Percentiles rank a stretch among this genome's conserved stretches.
Evolutionary conservation across 2,888 invertebrate genomes (phyloP).

Genomic region (Stenolophus ochropezus): DNA sequence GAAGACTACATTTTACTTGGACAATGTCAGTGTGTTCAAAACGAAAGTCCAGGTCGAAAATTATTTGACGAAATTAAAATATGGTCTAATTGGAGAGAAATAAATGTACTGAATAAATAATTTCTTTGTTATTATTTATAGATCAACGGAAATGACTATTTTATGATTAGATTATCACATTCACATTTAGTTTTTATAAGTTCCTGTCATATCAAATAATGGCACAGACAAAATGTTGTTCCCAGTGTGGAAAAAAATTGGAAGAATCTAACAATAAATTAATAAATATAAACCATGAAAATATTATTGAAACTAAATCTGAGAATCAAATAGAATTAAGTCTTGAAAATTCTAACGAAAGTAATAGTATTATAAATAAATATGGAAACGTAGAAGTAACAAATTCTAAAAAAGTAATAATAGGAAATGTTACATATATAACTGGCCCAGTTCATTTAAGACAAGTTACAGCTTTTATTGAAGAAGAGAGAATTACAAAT

Average conservation of each 20-base stretch:
- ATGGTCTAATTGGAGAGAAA: slow-evolving; percentile 74
- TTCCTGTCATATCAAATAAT: background rate
- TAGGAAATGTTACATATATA: slow-evolving; percentile 74
- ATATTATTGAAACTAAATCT: background rate
- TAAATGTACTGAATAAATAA: background rate
- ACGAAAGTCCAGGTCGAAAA: slow-evolving; percentile 75
- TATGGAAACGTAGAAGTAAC: slow-evolving; percentile 70
- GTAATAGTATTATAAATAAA: too few relatives aligned
- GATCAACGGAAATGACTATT: background rate
- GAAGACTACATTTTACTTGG: slow-evolving; percentile 74
- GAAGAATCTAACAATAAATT: background rate
- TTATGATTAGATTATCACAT: slow-evolving; percentile 21
- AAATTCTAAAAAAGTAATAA: slow-evolving; percentile 72
- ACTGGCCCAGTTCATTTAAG: slow-evolving; percentile 73
- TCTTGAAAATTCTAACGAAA: background rate
- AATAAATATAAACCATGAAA: background rate
- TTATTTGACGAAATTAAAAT: slow-evolving; percentile 75
- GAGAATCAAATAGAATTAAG: background rate
- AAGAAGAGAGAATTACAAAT: slow-evolving; percentile 61
- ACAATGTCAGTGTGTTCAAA: slow-evolving; percentile 75
- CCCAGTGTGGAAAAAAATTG: background rate
- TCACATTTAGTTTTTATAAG: background rate
- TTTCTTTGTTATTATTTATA: background rate
- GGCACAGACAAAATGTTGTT: background rate
- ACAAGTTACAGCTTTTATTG: slow-evolving; percentile 61